Evolutionary conservation across 2,888 invertebrate species (phyloP).

Genomic region (Drosophila niveifrons): DNA sequence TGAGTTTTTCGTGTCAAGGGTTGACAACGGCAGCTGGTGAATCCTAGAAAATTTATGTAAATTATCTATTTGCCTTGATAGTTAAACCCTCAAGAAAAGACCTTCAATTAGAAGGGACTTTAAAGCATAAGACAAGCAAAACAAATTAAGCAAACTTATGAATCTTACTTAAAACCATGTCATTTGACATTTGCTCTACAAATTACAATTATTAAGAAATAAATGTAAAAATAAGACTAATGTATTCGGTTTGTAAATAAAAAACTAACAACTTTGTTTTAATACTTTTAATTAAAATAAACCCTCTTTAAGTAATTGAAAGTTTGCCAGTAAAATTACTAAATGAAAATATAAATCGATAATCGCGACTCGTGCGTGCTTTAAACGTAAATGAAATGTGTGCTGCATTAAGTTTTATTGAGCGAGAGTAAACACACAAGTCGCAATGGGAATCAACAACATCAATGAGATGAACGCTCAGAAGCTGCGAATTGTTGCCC

Average conservation of each 20-base stretch:
- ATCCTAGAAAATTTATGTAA: constrained; percentile 42
- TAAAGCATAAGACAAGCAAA: not conserved
- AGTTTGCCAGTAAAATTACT: not conserved
- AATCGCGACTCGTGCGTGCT: constrained; percentile 11
- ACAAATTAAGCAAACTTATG: not conserved
- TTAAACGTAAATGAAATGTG: constrained; percentile 15
- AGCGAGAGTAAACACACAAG: constrained; percentile 8
- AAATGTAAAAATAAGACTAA: not conserved
- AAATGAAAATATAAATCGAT: constrained; percentile 14
- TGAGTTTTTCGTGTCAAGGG: constrained; percentile 69
- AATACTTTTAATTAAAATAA: not conserved
- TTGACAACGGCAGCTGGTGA: constrained; percentile 52
- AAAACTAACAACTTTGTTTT: not conserved
- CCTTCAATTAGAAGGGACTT: not conserved
- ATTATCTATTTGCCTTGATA: constrained; percentile 24
- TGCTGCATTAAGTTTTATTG: constrained; percentile 10
- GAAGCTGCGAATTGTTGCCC: constrained; percentile 25
- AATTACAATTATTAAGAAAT: not conserved
- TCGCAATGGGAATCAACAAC: not conserved
- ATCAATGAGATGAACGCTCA: constrained; percentile 18
- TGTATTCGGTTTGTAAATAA: too few species aligned
- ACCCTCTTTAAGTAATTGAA: constrained; percentile 1
- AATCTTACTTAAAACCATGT: not conserved
- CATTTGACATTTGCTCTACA: not conserved
- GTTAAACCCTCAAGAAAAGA: constrained; percentile 10